A percentile compares a stretch with the other conserved stretches of the same genome.
These are phyloP conservation scores for Volucella zonaria DNA, from an alignment of 2,888 invertebrate genomes.

Conservation along the genomic window DNA sequence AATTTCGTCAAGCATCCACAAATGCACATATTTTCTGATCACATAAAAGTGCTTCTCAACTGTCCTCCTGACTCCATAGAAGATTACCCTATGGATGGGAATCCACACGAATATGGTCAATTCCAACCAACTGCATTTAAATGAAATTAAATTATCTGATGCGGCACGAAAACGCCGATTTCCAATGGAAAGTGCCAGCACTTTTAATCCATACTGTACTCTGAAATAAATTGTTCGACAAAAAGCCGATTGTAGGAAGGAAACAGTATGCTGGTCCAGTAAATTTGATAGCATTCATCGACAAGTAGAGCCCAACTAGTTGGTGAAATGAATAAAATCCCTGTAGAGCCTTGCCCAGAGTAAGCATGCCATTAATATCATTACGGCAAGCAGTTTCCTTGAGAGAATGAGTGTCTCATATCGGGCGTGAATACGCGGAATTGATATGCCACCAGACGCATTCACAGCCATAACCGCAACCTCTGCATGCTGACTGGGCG, in stretches of 20 bases:
- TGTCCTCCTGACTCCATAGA: no score
- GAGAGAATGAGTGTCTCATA: conserved; percentile 67
- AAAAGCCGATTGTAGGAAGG: conserved; percentile 65
- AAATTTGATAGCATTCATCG: conserved; percentile 68
- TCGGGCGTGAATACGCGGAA: conserved; percentile 68
- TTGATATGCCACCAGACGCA: conserved; percentile 60
- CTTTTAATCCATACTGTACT: conserved; percentile 41
- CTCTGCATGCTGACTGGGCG: conserved; percentile 59
- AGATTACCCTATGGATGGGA: no score
- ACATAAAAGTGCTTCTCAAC: no score
- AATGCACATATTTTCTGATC: no score
- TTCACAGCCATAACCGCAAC: conserved; percentile 15
- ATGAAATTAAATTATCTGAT: no score
- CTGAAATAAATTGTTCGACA: conserved; percentile 40
- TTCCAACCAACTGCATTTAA: no score
- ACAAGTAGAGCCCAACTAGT: conserved; percentile 62
- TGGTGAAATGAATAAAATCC: conserved; percentile 36
- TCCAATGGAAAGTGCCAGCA: background rate
- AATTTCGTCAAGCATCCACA: no score
- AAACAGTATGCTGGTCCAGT: conserved; percentile 67
- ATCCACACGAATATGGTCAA: no score
- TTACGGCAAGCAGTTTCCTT: conserved; percentile 60
- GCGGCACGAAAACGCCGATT: no score
- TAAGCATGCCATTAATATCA: conserved; percentile 71
- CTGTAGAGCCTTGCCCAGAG: conserved; percentile 46